Evolutionary conservation across 2,113 vertebrate species (phyloP).

Genomic region (Rhea americana): DNA sequence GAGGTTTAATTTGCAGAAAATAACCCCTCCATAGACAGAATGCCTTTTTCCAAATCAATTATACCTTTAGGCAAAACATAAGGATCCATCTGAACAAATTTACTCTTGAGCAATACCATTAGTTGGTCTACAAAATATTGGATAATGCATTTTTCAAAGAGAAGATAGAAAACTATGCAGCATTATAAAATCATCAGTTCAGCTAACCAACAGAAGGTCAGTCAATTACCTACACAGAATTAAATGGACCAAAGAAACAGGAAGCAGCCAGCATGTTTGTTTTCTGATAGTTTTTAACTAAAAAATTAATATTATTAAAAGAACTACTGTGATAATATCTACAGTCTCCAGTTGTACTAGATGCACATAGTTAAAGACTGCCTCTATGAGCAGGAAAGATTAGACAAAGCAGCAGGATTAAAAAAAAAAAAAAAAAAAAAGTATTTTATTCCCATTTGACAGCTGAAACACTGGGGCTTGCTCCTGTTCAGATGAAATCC

Average conservation of each 20-base stretch:
- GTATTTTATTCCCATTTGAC: neutral
- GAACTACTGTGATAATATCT: neutral
- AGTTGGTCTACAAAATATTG: neutral
- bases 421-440: neutral
- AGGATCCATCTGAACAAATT: neutral
- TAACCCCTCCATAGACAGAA: constrained; percentile 69
- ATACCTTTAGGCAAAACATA: neutral
- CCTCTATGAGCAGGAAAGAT: neutral
- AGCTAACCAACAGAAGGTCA: neutral
- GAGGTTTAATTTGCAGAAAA: constrained; percentile 62
- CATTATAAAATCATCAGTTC: neutral
- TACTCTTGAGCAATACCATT: neutral
- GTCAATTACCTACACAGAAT: neutral
- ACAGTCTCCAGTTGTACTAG: neutral
- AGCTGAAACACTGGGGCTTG: neutral
- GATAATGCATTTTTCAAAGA: neutral
- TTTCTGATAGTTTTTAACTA: neutral
- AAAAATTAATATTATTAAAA: neutral
- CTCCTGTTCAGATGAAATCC: neutral
- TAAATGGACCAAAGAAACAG: neutral
- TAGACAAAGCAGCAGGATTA: neutral
- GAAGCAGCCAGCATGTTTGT: neutral
- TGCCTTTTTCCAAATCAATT: neutral
- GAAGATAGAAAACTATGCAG: neutral
- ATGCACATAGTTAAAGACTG: neutral